phyloP scores from a whole-genome alignment of 2,888 invertebrate genomes.

The Ichneumoninae sp. region DNA sequence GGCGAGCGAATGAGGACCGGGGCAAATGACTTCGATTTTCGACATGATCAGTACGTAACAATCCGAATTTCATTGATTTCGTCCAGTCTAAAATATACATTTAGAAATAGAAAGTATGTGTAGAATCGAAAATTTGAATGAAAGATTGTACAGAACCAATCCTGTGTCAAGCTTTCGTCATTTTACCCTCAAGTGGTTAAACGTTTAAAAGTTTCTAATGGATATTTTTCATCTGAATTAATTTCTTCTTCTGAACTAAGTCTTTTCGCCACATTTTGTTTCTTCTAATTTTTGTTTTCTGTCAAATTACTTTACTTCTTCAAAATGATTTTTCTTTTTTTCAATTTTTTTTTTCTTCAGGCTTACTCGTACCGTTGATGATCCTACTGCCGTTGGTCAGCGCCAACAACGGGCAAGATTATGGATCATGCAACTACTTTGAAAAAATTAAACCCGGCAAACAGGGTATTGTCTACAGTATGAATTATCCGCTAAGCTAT shows the following conservation, averaged over 20 bases:
- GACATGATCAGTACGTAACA: slow-evolving; percentile 56
- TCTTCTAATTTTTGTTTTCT: too few relatives aligned
- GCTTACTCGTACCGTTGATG: slow-evolving; percentile 68
- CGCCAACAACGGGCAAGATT: slow-evolving; percentile 77
- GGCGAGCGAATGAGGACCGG: slow-evolving; percentile 55
- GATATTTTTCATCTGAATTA: too few relatives aligned
- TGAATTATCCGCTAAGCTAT: slow-evolving; percentile 85
- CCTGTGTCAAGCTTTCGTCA: too few relatives aligned
- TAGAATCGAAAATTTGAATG: too few relatives aligned
- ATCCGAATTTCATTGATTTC: too few relatives aligned
- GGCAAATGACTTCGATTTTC: slow-evolving; percentile 48
- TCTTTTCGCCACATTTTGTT: too few relatives aligned
- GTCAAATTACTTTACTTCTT: neutral
- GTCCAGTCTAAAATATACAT: neutral
- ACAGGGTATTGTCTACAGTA: slow-evolving; percentile 85
- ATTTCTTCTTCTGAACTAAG: too few relatives aligned
- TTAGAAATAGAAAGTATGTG: too few relatives aligned
- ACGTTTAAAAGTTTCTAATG: neutral
- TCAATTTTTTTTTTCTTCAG: slow-evolving; percentile 52
- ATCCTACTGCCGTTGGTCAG: slow-evolving; percentile 79
- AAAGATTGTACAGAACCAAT: too few relatives aligned
- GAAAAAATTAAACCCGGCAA: slow-evolving; percentile 81
- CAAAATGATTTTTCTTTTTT: neutral
- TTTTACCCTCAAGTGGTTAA: neutral
- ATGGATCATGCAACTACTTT: slow-evolving; percentile 84